These are phyloP conservation scores for Drosophila lowei DNA, from an alignment of 1,140 invertebrate genomes.

Conservation along the genomic window DNA sequence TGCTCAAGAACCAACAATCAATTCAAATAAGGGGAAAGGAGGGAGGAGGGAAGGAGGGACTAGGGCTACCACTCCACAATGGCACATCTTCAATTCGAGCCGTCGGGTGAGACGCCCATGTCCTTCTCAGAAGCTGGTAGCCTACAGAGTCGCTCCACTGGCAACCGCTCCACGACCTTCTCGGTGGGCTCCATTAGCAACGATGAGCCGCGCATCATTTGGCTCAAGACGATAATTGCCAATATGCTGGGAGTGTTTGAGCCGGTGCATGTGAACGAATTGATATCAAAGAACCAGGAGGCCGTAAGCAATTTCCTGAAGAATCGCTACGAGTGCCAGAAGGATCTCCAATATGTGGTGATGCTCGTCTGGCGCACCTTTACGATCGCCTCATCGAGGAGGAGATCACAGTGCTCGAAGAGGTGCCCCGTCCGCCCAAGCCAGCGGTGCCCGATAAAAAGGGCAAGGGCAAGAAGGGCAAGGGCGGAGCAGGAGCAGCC, in stretches of 20 bases:
- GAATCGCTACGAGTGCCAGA: constrained; percentile 76
- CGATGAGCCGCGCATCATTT: constrained; percentile 66
- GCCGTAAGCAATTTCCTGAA: constrained; percentile 78
- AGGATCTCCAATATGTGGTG: constrained; percentile 83
- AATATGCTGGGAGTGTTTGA: constrained; percentile 77
- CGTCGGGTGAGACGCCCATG: no score
- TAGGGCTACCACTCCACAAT: constrained; percentile 6
- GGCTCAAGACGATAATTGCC: constrained; percentile 73
- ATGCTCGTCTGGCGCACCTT: constrained; percentile 85
- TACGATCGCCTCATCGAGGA: constrained; percentile 84
- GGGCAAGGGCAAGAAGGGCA: constrained; percentile 75
- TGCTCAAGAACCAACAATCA: constrained; percentile 15
- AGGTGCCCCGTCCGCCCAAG: constrained; percentile 73
- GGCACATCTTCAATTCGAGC: constrained; percentile 18
- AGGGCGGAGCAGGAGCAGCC: constrained; percentile 40
- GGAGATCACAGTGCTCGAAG: constrained; percentile 85
- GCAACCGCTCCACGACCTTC: neutral
- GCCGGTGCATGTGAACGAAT: constrained; percentile 62
- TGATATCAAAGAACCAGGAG: constrained; percentile 53
- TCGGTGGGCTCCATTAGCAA: constrained; percentile 18
- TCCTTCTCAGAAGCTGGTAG: neutral
- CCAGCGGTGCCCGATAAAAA: constrained; percentile 57
- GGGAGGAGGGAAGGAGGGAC: no score
- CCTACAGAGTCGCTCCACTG: neutral
- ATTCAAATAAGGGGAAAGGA: constrained; percentile 25